These are phyloP conservation scores for Noctuana brunneofusca DNA, from an alignment of 2,888 invertebrate genomes.

Conservation along the genomic window DNA sequence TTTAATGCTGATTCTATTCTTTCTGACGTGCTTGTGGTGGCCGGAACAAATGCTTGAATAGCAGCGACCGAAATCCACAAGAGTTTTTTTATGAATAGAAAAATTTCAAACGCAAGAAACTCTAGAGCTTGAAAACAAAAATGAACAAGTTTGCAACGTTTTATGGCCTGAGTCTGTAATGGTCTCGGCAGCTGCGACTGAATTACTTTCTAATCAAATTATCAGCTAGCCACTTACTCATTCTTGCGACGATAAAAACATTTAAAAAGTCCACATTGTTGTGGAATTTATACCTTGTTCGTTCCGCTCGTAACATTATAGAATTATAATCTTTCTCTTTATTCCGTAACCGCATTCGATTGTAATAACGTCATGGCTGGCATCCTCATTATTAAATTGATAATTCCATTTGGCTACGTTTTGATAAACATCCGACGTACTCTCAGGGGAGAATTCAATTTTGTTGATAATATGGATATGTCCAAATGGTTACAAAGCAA, in stretches of 20 bases:
- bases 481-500: conserved; percentile 38
- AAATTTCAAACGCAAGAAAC: conserved; percentile 34
- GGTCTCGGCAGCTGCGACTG: conserved; percentile 30
- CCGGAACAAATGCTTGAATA: conserved; percentile 59
- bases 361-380: background rate
- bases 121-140: conserved; percentile 35
- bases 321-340: conserved; percentile 13
- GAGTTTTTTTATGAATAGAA: conserved; percentile 31
- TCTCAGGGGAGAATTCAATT: conserved; percentile 25
- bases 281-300: conserved; percentile 13
- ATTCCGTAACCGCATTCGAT: conserved; percentile 8
- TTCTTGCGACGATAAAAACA: conserved; percentile 37
- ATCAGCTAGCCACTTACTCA: conserved; percentile 38
- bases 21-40: conserved; percentile 43
- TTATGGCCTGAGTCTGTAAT: conserved; percentile 35
- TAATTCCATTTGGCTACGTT: conserved; percentile 5
- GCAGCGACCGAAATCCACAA: conserved; percentile 46
- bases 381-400: conserved; percentile 8
- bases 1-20: conserved; percentile 50
- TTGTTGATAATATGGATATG: conserved; percentile 32
- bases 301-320: background rate
- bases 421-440: conserved; percentile 9
- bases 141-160: conserved; percentile 36
- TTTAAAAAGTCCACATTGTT: conserved; percentile 33
- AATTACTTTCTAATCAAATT: conserved; percentile 45